Evolutionary conservation across 2,888 invertebrate species (phyloP).

Genomic region (Chirona hameri): DNA sequence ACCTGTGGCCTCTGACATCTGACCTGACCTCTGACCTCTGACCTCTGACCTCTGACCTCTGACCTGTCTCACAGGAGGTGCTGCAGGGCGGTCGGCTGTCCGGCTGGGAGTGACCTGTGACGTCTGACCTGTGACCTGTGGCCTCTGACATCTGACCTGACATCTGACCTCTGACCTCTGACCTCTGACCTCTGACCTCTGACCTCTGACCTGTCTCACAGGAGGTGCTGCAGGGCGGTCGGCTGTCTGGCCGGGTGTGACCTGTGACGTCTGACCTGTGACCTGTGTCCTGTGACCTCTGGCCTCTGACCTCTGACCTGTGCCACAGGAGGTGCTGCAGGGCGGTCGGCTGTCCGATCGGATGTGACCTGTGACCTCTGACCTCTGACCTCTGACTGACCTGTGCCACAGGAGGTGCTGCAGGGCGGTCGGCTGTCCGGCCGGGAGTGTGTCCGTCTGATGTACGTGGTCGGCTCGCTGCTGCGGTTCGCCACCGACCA

Average conservation of each 20-base stretch:
- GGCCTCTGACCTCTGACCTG: too few relatives aligned
- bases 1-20: not conserved
- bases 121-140: not conserved
- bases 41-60: not conserved
- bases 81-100: too few relatives aligned
- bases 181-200: too few relatives aligned
- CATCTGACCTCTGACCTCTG: not conserved
- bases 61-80: not conserved
- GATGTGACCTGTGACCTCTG: too few relatives aligned
- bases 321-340: too few relatives aligned
- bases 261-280: too few relatives aligned
- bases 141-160: not conserved
- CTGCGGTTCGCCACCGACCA: not conserved
- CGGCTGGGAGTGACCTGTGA: not conserved
- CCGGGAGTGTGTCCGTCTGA: constrained; percentile 23
- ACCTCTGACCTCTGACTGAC: too few relatives aligned
- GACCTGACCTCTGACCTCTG: not conserved
- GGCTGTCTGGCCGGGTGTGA: too few relatives aligned
- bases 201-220: too few relatives aligned
- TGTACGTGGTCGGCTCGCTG: constrained; percentile 27
- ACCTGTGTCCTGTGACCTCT: too few relatives aligned
- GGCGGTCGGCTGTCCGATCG: too few relatives aligned
- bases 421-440: not conserved
- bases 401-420: not conserved
- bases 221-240: too few relatives aligned